Evolutionary conservation across 2,888 invertebrate genomes (phyloP).

Genomic region (Diaphora mendica): DNA sequence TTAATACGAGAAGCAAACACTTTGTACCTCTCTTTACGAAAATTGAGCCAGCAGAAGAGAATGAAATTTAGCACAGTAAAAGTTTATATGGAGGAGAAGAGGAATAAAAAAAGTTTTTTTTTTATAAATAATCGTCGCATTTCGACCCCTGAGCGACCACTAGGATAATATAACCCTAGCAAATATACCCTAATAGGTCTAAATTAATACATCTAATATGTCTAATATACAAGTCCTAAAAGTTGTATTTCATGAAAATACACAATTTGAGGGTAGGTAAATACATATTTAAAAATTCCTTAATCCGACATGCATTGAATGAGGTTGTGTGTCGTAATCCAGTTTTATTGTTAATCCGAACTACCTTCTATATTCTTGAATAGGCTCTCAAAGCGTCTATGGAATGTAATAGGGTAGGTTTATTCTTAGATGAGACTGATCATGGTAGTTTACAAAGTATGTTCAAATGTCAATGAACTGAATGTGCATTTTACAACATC

Average conservation of each 20-base stretch:
- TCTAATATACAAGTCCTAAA: neutral
- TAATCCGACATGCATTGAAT: neutral
- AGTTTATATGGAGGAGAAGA: no score
- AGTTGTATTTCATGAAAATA: neutral
- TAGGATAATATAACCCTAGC: no score
- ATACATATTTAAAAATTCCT: neutral
- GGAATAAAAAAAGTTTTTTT: no score
- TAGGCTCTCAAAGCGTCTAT: slow-evolving; percentile 7
- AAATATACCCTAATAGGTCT: neutral
- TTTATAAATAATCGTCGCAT: no score
- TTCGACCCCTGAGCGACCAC: no score
- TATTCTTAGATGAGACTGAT: slow-evolving; percentile 22
- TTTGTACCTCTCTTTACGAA: no score
- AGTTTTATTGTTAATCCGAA: slow-evolving; percentile 9
- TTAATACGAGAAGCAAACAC: no score
- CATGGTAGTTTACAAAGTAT: neutral
- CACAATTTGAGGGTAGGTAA: neutral
- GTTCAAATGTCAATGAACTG: slow-evolving; percentile 10
- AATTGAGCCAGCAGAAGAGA: no score
- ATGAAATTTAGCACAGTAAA: no score
- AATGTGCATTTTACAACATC: neutral
- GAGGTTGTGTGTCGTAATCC: slow-evolving; percentile 1
- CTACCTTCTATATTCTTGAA: slow-evolving; percentile 13
- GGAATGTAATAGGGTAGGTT: slow-evolving; percentile 28
- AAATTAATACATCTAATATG: neutral